Base-by-base conservation (phyloP, 2,113 vertebrate genomes). In the Marmota monax region DNA sequence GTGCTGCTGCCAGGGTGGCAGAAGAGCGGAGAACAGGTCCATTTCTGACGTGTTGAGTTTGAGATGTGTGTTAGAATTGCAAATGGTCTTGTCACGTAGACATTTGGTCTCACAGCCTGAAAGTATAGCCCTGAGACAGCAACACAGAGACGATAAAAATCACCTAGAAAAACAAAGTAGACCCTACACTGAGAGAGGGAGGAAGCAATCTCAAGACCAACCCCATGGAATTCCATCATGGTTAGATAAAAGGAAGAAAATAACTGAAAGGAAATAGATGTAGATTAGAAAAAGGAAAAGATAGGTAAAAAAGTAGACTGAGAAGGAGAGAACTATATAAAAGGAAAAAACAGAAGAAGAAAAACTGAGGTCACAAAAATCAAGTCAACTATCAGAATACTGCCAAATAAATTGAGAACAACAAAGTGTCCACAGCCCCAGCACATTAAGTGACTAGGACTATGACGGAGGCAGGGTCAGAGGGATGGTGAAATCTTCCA, bases 221-320 rank as follows among this genome's bases (percentile, higher is more conserved):
- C 42, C 1, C 29, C 77, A n/a, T 48, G 17, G 8, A 93, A 93
- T 32, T 86, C n/a, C 25, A 85, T 61, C 29, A 58, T 6, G 0
- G 22, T 23, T 74, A 5, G 34, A 61, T 73, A 83, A 84, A 94
- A 92, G 53, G 37, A 32, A 84, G 34, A 80, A 78, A 94, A 91
- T 17, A 34, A 1, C 32, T 73, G 34, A 29, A 82, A 84, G 74
- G 27, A 89, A 22, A 73, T n/a, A 45, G 37, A 83, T 3, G 32
- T 77, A 82, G 18, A 18, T 58, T 25, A 74, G 7, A 76, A 92
- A 27, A 29, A 39, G 23, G n/a, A 10, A 82, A 2, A 90, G 90
- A 63, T 32, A 16, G 6, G 13, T 70, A 18, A 85, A 92, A 88
- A 53, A 45, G 45, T 39, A 84, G 37, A 45, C 9, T 17, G 27